Percentiles rank a stretch among this genome's conserved stretches.
Conservation (phyloP, 1,140 invertebrate genomes). For the Sycophila sp. region DNA sequence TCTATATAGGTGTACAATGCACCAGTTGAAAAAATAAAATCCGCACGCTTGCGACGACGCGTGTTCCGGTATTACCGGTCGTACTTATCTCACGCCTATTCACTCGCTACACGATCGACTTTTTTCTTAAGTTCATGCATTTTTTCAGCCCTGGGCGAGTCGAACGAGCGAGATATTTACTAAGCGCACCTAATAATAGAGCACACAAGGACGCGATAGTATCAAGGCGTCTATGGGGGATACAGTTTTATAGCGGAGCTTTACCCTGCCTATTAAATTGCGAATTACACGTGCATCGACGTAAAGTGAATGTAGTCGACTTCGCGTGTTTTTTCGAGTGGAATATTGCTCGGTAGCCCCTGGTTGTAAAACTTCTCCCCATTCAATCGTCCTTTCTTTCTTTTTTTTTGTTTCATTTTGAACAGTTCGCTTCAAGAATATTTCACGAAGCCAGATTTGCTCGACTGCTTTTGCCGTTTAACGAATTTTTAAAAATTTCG, state of each 20-base stretch:
- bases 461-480: no score
- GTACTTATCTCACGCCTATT: constrained; percentile 19
- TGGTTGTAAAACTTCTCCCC: neutral
- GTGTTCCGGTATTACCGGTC: constrained; percentile 31
- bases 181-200: constrained; percentile 8
- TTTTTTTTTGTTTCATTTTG: no score
- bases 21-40: constrained; percentile 7
- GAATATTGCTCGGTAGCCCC: neutral
- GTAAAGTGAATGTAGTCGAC: neutral
- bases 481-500: no score
- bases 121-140: no score
- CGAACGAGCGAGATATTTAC: neutral
- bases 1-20: no score
- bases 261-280: neutral
- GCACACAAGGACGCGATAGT: neutral
- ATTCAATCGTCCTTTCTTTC: no score
- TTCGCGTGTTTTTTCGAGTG: neutral
- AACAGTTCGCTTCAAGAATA: no score
- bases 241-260: neutral
- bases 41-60: neutral
- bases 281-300: neutral
- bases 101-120: neutral
- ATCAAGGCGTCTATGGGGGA: neutral
- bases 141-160: no score
- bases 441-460: no score